phyloP scores from a whole-genome alignment of 2,113 vertebrate genomes.

The Hippocampus zosterae region DNA sequence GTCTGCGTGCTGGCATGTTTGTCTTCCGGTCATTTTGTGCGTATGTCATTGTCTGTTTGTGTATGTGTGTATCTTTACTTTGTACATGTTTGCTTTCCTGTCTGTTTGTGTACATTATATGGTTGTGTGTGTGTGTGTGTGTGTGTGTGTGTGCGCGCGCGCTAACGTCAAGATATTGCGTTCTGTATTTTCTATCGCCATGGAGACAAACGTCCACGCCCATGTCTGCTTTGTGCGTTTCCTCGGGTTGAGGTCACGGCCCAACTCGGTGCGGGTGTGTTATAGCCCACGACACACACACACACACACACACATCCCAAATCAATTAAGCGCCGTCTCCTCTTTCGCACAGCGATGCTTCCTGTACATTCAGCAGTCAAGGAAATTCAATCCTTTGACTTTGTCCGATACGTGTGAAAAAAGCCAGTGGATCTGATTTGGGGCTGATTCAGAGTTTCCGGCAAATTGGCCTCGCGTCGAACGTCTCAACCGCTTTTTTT shows the following conservation, averaged over 20 bases:
- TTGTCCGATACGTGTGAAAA: conserved; percentile 36
- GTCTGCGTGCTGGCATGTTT: not conserved
- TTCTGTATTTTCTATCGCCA: not conserved
- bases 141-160: not conserved
- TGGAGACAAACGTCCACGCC: conserved; percentile 12
- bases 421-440: no score
- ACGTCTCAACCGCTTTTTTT: no score
- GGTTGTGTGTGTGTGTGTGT: conserved; percentile 4
- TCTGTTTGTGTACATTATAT: not conserved
- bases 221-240: conserved; percentile 8
- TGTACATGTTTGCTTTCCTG: no score
- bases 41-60: not conserved
- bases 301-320: no score
- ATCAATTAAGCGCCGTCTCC: conserved; percentile 36
- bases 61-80: not conserved
- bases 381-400: conserved; percentile 32
- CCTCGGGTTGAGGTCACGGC: conserved; percentile 49
- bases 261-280: conserved; percentile 8
- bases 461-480: not conserved
- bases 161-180: conserved; percentile 15
- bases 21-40: not conserved
- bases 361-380: conserved; percentile 40
- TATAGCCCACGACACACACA: conserved; percentile 7
- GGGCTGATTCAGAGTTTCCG: not conserved
- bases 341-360: conserved; percentile 12